Evolutionary conservation across 2,888 invertebrate genomes (phyloP), one percentile per base, ranked within the genome.

Genomic region (Polydrusus pterygomalis): DNA sequence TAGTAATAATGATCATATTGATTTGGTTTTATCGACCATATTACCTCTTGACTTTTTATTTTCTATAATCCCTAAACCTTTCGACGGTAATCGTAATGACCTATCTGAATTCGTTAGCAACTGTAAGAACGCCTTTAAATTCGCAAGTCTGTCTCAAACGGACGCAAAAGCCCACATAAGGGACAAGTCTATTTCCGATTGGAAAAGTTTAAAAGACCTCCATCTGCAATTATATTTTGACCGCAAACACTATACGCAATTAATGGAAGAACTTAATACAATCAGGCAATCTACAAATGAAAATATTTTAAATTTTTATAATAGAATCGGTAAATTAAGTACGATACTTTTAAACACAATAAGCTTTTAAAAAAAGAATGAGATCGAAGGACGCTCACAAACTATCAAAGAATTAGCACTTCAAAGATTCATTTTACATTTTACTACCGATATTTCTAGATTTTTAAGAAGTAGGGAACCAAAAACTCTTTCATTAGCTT

Each of bases 391-490:
- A 25, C 9, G 69, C 17, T 11, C 56, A 1, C 15, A 73, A 68
- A 73, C 65, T 2, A 68, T 73, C 8, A 67, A 73, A 68, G 67
- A 73, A 68, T 18, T 73, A 10, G 54, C 73, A 2, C 49, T 62
- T 7, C 68, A 70, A 70, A 49, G 71, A 65, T 75, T 71, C 20
- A 75, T 72, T 58, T 72, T 67, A 40, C 71, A 70, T 69, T 47
- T 17, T 49, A 7, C 45, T 25, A 56, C 74, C 11, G 70, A 74
- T 11, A 74, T 70, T 9, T 70, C 69, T 15, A 18, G 74, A 43
- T 74, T 67, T 56, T 62, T 64, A 17, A 40, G 74, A 54, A 54
- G 62, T 8, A 65, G 70, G 49, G 51, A 70, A 18, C 60, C 30
- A 15, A 64, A 45, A 62, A 63, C 43, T 20, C 51, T 70, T 34